Evolutionary conservation across 2,888 invertebrate species (phyloP), one percentile per base, ranked within the genome.

Genomic region (Unio delphinus): DNA sequence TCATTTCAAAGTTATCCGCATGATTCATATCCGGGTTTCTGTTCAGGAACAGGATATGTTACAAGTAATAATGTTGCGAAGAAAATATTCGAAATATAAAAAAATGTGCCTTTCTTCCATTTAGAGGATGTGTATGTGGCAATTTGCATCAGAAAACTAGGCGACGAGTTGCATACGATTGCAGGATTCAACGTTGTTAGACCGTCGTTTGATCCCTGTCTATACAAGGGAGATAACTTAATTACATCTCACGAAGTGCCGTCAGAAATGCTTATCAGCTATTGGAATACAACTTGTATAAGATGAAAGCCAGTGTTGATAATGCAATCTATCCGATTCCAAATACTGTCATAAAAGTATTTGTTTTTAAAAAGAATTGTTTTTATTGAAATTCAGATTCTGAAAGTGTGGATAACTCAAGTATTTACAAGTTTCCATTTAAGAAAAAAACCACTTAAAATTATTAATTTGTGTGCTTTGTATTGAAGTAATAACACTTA

Each of bases 101-200:
- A 73, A 7, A 67, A 75, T 64, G 74, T 85, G 3, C 86, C 86
- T 1, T 85, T 84, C 70, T 85, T 86, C 61, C 79, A 83, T 68
- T 67, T 86, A 60, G 86, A 86, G 65, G 86, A 86, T 64, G 82
- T 86, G n/a, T 86, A 84, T 62, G 73, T 85, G 0, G 73, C 82
- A 2, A 64, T 85, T 55, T 86, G 85, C 59, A 69, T 81, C 7
- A 67, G 67, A 55, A 72, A 69, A 73, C 72, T 85, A 7, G 78
- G 81, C 0, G 76, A 70, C 58, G 70, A 34, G 18, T 45, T 84
- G 17, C 30, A 64, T 5, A 11, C 34, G 0, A 28, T 80, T 4
- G 60, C 68, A 4, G 86, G 86, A 4, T 86, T 84, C 67, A 68
- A 80, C 65, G 56, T 67, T 5, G 70, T 60, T 3, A 45, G 70